Conservation (phyloP, 2,797 vertebrate species). For the Nasua narica region DNA sequence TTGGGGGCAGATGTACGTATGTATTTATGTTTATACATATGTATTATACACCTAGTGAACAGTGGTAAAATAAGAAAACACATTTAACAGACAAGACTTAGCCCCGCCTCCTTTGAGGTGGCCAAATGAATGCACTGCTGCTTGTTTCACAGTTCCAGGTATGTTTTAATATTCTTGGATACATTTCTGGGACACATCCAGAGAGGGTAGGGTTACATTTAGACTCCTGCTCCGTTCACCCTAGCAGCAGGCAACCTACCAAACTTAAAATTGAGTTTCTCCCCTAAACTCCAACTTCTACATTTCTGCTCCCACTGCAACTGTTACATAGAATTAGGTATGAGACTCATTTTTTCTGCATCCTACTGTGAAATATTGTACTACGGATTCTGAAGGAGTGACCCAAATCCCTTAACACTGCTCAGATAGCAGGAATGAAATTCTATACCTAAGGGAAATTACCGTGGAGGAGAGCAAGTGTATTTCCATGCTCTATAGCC, state of each 20-base stretch:
- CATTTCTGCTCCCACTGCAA: background rate
- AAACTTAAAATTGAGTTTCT: slow-evolving; percentile 63
- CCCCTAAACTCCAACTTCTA: background rate
- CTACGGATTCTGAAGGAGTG: background rate
- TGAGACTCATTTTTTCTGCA: background rate
- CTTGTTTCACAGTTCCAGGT: background rate
- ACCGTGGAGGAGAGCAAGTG: background rate
- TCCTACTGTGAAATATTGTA: slow-evolving; percentile 10
- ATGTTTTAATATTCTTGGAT: background rate
- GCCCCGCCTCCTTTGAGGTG: background rate
- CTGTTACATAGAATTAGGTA: background rate
- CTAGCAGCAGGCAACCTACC: background rate
- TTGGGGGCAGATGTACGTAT: background rate
- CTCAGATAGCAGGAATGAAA: slow-evolving; percentile 43
- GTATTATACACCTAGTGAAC: background rate
- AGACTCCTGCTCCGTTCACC: background rate
- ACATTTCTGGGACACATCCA: background rate
- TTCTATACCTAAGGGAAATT: slow-evolving; percentile 29
- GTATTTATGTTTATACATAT: slow-evolving; percentile 26
- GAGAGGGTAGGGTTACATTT: background rate
- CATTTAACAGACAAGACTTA: background rate
- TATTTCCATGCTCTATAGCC: background rate
- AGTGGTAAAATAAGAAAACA: background rate
- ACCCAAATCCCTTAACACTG: background rate
- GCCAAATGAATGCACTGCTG: background rate